Evolutionary conservation across 2,113 vertebrate genomes (phyloP).

Genomic region (Trematocara marginatum): DNA sequence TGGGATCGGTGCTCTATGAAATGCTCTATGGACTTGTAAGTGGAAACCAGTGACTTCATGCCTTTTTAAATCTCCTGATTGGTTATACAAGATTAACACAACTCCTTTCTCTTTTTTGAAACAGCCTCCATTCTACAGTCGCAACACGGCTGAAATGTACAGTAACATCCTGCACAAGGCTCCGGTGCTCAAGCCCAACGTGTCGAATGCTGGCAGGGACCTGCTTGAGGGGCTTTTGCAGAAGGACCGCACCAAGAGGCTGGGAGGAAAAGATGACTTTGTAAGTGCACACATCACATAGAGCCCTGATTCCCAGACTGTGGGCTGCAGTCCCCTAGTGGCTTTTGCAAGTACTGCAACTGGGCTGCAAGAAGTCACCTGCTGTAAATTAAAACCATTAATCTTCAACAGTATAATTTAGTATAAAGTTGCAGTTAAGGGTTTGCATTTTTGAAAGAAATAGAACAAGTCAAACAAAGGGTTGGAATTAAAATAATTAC

Average conservation of each 20-base stretch:
- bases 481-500: background rate
- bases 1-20: constrained; percentile 81
- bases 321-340: background rate
- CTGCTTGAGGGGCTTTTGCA: constrained; percentile 76
- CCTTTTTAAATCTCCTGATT: background rate
- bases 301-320: accelerated
- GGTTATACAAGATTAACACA: background rate
- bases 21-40: constrained; percentile 81
- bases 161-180: constrained; percentile 78
- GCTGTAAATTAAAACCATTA: accelerated
- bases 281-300: constrained; percentile 49
- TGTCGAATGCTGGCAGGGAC: constrained; percentile 73
- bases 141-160: constrained; percentile 81
- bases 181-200: constrained; percentile 75
- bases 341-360: accelerated
- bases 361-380: background rate
- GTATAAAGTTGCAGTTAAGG: background rate
- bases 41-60: background rate
- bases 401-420: background rate
- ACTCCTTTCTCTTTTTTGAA: background rate
- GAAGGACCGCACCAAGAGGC: constrained; percentile 74
- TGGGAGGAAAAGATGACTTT: constrained; percentile 75
- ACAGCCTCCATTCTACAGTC: constrained; percentile 80
- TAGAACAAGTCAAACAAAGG: accelerated
- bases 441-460: background rate